Base-by-base conservation (phyloP, 2,113 vertebrate species). In the Rhinichthys klamathensis region DNA sequence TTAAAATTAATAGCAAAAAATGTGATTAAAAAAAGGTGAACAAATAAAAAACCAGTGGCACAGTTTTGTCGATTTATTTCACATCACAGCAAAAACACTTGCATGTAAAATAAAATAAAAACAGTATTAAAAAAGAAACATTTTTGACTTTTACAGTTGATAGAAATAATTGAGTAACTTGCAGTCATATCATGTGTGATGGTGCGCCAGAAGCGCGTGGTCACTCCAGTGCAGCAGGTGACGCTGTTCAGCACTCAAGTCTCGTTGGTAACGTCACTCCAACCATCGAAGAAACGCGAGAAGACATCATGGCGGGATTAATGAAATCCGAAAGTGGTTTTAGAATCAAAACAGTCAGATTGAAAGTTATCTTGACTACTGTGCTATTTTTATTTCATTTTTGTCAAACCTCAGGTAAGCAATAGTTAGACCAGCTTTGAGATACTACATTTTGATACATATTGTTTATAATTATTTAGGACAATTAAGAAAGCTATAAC, bases 251-350 rank as follows among this genome's bases (percentile, higher is more conserved):
- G 18, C 16, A 5, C 41, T 4, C 5, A 16, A 49, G 27, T 35
- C 80, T 51, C 16, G 44, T 82, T 11, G 10, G 63, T 54, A 23
- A 30, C 46, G 25, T 56, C 44, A 82, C 74, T 32, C 23, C 51
- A 3, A 69, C 60, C 41, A n/a, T 2, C 85, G 84, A 88, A 80
- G 35, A 73, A 88, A 85, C 6, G 80, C 78, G 82, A 44, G 80
- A 38, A 30, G 78, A 32, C 81, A 88, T 92, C 82, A 95, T 97
- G 97, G 97, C 97, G 97, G 96, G 97, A 97, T 93, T 92, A 91
- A 96, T 95, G 94, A 97, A 97, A 93, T 84, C 88, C n/a, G 74
- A 58, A 85, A 88, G 78, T 75, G 69, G 38, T 6, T 89, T 73
- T 6, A 0, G 83, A 11, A 87, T 38, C 6, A 2, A 10, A 38